Conservation (phyloP, 1,140 invertebrate genomes). For the Plectrocnemia conspersa region DNA sequence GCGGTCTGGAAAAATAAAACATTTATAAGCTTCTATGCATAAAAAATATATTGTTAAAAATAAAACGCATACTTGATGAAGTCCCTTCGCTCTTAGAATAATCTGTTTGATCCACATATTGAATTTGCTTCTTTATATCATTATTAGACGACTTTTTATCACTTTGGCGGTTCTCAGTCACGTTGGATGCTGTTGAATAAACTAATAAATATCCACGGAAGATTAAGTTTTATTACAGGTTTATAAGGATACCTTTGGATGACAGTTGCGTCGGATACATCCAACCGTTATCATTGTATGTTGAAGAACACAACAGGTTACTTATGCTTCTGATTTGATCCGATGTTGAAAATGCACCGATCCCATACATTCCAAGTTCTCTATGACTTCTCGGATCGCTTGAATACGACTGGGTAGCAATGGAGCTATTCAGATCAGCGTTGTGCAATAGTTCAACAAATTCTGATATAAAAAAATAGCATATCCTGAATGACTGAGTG, state of each 20-base stretch:
- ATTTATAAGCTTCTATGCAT: background rate
- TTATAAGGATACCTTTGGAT: slow-evolving; percentile 24
- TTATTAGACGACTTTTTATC: background rate
- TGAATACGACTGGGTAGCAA: slow-evolving; percentile 26
- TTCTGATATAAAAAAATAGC: slow-evolving; percentile 16
- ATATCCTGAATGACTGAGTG: slow-evolving; percentile 5
- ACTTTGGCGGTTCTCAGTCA: background rate
- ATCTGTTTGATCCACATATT: background rate
- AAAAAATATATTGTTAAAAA: background rate
- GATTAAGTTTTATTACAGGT: background rate
- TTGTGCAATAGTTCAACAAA: slow-evolving; percentile 41
- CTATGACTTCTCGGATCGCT: slow-evolving; percentile 11
- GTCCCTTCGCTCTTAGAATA: background rate
- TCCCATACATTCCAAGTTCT: slow-evolving; percentile 11
- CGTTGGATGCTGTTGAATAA: background rate
- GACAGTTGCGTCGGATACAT: slow-evolving; percentile 31
- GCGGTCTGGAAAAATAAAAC: background rate
- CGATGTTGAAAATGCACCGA: background rate
- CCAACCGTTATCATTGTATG: slow-evolving; percentile 35
- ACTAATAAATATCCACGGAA: background rate
- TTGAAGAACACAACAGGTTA: slow-evolving; percentile 27
- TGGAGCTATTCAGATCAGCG: slow-evolving; percentile 29
- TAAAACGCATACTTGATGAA: background rate
- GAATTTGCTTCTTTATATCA: background rate
- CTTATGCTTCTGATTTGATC: slow-evolving; percentile 18